Base-by-base conservation (phyloP, 2,113 vertebrate genomes). In the Ophiodon elongatus region DNA sequence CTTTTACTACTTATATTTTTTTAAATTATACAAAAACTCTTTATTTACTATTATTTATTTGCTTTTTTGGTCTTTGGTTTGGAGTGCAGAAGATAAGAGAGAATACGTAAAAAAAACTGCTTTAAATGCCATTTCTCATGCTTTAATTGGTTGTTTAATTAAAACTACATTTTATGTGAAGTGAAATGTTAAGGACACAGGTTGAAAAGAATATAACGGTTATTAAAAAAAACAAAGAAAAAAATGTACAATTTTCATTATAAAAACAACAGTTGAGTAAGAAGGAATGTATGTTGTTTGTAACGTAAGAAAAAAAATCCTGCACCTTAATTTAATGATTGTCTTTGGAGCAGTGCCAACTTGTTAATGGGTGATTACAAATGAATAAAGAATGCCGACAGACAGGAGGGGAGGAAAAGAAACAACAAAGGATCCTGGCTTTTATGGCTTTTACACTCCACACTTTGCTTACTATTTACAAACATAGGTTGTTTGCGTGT, bases 311-410 rank as follows among this genome's bases (percentile, higher is more conserved):
- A 41, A 76, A 63, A 54, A 45, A 75, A 70, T 29, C 13, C 35
- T 19, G 37, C n/a, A n/a, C 17, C 14, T 77, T 80, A 52, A 74
- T 79, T 74, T 77, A 67, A 80, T 82, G 70, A 76, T 33, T 1
- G 27, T 79, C n/a, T 81, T 65, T 88, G 86, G 75, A 82, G 63
- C 57, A 1, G 25, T 23, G 84, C 84, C 86, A 86, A 52, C 70
- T 62, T 27, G 29, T 84, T 84, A 82, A 81, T 54, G 63, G 66
- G 27, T 71, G 29, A 78, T 71, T 31, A 23, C 72, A 77, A 77
- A 74, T 66, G 27, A 64, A 27, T 41, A 64, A 64, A 27, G 5
- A 41, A 25, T 14, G 7, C 21, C 50, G 59, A 50, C 37, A 54
- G 59, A 52, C 21, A 31, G 23, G 13, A 57, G 29, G 43, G n/a